Conservation (phyloP, 2,888 invertebrate genomes). For the Bhutanitis thaidina region DNA sequence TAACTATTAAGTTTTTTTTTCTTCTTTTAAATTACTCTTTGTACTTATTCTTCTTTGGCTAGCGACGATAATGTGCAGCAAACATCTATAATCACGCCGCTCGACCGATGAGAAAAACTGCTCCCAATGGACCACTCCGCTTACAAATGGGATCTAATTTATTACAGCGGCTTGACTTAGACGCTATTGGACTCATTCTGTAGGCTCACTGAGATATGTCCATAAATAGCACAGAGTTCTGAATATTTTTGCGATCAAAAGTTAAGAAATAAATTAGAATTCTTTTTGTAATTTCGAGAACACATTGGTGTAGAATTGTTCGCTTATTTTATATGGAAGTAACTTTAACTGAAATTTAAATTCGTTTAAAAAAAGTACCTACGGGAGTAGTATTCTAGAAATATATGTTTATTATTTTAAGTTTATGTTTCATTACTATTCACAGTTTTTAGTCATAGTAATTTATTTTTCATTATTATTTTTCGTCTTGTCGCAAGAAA, state of each 20-base stretch:
- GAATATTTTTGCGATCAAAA: neutral
- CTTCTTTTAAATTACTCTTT: neutral
- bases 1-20: too few relatives aligned
- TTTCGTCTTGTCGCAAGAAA: too few relatives aligned
- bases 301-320: too few relatives aligned
- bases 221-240: constrained; percentile 5
- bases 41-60: neutral
- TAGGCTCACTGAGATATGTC: constrained; percentile 9
- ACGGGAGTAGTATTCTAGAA: too few relatives aligned
- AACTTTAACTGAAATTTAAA: too few relatives aligned
- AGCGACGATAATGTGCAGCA: neutral
- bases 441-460: too few relatives aligned
- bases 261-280: neutral
- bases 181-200: constrained; percentile 9
- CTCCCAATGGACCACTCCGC: constrained; percentile 23
- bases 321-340: too few relatives aligned
- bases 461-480: too few relatives aligned
- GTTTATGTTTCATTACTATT: too few relatives aligned
- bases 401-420: too few relatives aligned
- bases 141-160: constrained; percentile 28
- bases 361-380: too few relatives aligned
- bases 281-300: neutral
- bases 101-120: constrained; percentile 9
- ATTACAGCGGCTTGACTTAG: constrained; percentile 21
- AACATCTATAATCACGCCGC: constrained; percentile 7